Percentiles rank a stretch among this genome's conserved stretches.
Evolutionary conservation across 1,140 invertebrate genomes (phyloP).

Genomic region (Gonatopus flavifemur): DNA sequence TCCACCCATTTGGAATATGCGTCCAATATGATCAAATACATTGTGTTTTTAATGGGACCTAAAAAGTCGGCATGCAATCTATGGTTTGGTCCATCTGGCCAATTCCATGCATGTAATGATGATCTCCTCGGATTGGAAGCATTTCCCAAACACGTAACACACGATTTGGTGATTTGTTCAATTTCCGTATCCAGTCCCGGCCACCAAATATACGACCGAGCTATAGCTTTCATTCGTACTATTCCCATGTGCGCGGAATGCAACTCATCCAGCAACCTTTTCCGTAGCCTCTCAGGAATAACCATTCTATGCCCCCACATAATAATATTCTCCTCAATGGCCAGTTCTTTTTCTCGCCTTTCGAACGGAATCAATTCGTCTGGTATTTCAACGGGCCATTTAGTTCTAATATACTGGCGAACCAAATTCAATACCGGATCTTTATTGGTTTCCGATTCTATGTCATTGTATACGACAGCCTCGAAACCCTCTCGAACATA

Average conservation of each 20-base stretch:
- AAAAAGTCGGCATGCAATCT: no score
- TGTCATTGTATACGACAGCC: background rate
- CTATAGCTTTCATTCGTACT: conserved; percentile 36
- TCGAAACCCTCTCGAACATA: background rate
- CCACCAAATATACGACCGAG: conserved; percentile 42
- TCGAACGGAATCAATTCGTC: conserved; percentile 11
- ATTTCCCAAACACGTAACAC: background rate
- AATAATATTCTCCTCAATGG: conserved; percentile 19
- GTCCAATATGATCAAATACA: conserved; percentile 48
- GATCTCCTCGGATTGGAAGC: background rate
- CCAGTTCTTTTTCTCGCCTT: conserved; percentile 7
- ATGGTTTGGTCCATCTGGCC: conserved; percentile 13
- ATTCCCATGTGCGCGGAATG: conserved; percentile 29
- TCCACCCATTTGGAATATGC: conserved; percentile 48
- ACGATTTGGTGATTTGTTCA: conserved; percentile 15
- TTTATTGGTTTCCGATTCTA: background rate
- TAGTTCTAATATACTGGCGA: conserved; percentile 3
- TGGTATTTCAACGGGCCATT: conserved; percentile 14
- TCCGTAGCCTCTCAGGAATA: conserved; percentile 18
- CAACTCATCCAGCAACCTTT: background rate
- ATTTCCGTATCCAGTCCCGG: conserved; percentile 39
- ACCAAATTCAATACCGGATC: background rate
- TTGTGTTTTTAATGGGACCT: conserved; percentile 34
- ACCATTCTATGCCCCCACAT: conserved; percentile 32
- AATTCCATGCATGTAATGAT: conserved; percentile 24